phyloP scores from a whole-genome alignment of 2,888 invertebrate genomes.

The Bimastos eiseni region DNA sequence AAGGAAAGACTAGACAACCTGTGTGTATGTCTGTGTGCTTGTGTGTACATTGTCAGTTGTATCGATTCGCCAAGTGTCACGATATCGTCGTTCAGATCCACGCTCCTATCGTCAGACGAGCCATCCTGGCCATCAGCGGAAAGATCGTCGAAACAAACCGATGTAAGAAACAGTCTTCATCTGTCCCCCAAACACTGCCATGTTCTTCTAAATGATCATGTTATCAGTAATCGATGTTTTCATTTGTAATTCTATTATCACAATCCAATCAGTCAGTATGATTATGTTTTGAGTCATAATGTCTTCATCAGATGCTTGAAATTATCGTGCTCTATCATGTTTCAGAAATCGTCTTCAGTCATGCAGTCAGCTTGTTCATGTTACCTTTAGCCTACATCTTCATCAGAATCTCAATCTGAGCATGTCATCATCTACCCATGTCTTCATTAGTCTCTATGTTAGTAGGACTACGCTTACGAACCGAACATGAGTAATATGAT shows the following conservation, averaged over 20 bases:
- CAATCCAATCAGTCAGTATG: no score
- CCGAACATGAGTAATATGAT: not conserved
- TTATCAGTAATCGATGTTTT: not conserved
- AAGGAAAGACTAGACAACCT: no score
- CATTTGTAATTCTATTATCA: not conserved
- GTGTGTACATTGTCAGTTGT: constrained; percentile 36
- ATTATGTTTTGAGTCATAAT: no score
- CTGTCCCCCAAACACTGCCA: not conserved
- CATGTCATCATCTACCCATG: not conserved
- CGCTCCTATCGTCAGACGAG: constrained; percentile 41
- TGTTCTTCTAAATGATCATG: not conserved
- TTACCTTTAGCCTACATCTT: no score
- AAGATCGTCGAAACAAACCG: constrained; percentile 36
- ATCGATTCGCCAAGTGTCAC: constrained; percentile 42
- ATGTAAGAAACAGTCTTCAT: not conserved
- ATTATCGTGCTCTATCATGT: no score
- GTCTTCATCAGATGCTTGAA: no score
- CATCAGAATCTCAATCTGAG: not conserved
- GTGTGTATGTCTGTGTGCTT: not conserved
- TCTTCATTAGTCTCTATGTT: not conserved
- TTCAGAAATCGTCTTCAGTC: no score
- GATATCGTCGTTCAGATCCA: constrained; percentile 42
- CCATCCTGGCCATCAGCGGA: constrained; percentile 32
- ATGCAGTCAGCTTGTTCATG: no score
- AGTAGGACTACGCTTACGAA: no score